These are phyloP conservation scores for Xiphorhynchus elegans DNA, from an alignment of 2,113 vertebrate genomes.

Conservation along the genomic window DNA sequence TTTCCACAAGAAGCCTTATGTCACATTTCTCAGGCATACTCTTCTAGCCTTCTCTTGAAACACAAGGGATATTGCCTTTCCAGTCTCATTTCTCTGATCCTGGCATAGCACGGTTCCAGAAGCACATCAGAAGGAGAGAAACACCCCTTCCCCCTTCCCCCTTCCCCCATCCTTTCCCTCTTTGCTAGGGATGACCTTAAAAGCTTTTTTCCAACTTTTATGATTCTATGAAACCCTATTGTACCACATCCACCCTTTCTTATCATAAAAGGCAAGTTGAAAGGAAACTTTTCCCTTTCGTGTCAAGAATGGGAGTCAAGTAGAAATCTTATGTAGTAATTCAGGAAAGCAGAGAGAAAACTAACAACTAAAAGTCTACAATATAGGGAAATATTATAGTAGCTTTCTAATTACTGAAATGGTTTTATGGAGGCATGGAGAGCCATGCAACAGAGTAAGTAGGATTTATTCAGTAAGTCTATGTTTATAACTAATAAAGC, in stretches of 20 bases:
- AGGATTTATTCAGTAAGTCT: constrained; percentile 54
- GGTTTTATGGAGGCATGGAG: constrained; percentile 21
- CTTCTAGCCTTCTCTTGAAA: not conserved
- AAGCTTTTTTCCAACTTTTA: not conserved
- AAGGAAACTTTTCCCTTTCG: not conserved
- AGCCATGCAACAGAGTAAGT: constrained; percentile 14
- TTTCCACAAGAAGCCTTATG: not conserved
- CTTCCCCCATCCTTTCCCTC: not conserved
- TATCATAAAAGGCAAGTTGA: not conserved
- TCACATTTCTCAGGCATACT: not conserved
- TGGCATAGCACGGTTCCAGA: not conserved
- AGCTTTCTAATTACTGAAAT: constrained; percentile 45
- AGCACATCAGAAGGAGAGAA: not conserved
- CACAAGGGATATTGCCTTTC: not conserved
- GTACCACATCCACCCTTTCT: not conserved
- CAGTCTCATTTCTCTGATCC: not conserved
- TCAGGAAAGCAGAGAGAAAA: not conserved
- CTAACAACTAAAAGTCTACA: not conserved
- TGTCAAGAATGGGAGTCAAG: not conserved
- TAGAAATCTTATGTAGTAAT: not conserved
- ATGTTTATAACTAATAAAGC: constrained; percentile 49
- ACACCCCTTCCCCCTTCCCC: not conserved
- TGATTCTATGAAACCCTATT: not conserved
- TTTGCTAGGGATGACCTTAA: not conserved
- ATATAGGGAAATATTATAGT: constrained; percentile 6